A percentile compares a stretch with the other conserved stretches of the same genome.
Evolutionary conservation across 1,140 invertebrate genomes (phyloP).

Genomic region (Drosophila ambigua): DNA sequence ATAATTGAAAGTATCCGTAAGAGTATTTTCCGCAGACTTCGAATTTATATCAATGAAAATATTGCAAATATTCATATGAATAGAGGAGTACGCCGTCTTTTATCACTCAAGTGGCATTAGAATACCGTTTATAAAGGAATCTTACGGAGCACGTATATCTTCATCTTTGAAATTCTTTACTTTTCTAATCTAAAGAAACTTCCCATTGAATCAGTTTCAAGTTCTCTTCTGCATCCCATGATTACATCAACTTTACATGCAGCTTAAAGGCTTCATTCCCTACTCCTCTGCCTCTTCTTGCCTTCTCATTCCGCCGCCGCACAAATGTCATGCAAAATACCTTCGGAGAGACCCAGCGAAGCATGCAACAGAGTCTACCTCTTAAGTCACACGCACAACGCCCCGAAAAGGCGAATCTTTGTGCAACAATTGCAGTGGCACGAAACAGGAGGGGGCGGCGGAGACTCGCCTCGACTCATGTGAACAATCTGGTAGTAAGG

Average conservation of each 20-base stretch:
- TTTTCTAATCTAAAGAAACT: not conserved
- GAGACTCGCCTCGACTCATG: slow-evolving; percentile 2
- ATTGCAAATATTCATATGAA: too few species aligned
- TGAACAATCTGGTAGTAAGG: slow-evolving; percentile 16
- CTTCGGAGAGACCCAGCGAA: slow-evolving; percentile 24
- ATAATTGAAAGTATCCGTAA: too few species aligned
- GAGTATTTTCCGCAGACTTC: too few species aligned
- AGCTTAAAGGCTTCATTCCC: slow-evolving; percentile 15
- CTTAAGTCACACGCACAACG: slow-evolving; percentile 27
- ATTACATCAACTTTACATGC: slow-evolving; percentile 7
- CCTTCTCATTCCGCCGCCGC: not conserved
- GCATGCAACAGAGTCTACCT: slow-evolving; percentile 20
- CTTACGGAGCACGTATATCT: too few species aligned
- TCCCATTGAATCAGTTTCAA: slow-evolving; percentile 8
- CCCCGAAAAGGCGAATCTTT: slow-evolving; percentile 4
- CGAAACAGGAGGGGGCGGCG: not conserved
- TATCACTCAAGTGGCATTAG: too few species aligned
- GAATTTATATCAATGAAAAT: too few species aligned
- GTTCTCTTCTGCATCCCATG: not conserved
- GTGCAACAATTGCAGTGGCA: slow-evolving; percentile 12
- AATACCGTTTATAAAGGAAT: too few species aligned
- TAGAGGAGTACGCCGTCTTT: too few species aligned
- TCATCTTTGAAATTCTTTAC: too few species aligned
- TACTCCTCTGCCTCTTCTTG: too few species aligned
- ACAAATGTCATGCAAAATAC: slow-evolving; percentile 19